Evolutionary conservation across 2,797 vertebrate species (phyloP).

Genomic region (Psittacula echo): DNA sequence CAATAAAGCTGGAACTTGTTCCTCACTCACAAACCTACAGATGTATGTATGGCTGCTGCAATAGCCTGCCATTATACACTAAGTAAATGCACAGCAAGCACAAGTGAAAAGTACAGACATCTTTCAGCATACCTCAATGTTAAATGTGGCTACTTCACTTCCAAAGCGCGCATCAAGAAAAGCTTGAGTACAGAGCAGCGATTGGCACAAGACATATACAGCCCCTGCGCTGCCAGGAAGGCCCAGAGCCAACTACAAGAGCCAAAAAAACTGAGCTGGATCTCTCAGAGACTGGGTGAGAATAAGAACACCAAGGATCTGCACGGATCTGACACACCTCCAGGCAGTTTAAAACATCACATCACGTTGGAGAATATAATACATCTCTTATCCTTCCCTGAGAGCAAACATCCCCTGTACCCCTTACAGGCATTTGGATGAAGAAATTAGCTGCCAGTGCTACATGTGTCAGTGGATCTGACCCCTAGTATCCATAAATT

Average conservation of each 20-base stretch:
- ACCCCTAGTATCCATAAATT: neutral
- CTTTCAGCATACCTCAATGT: conserved; percentile 51
- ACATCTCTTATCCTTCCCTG: neutral
- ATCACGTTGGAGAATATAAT: neutral
- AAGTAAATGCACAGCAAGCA: neutral
- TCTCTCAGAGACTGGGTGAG: neutral
- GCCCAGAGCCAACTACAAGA: conserved; percentile 35
- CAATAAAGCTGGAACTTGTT: conserved; percentile 49
- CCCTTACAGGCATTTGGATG: neutral
- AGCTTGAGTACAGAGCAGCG: neutral
- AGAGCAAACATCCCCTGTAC: neutral
- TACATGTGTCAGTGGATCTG: neutral
- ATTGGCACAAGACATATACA: conserved; percentile 13
- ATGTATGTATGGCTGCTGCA: neutral
- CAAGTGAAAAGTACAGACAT: neutral
- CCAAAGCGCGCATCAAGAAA: conserved; percentile 48
- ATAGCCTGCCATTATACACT: neutral
- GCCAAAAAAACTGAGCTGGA: conserved; percentile 50
- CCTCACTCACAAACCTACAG: neutral
- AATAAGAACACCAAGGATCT: conserved; percentile 44
- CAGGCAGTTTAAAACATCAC: neutral
- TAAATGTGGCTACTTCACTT: conserved; percentile 59
- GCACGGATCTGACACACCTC: neutral
- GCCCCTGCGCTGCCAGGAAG: conserved; percentile 24
- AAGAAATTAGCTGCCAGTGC: neutral